Base-by-base conservation (phyloP, 1,140 invertebrate genomes). In the Lasioglossum baleicum region DNA sequence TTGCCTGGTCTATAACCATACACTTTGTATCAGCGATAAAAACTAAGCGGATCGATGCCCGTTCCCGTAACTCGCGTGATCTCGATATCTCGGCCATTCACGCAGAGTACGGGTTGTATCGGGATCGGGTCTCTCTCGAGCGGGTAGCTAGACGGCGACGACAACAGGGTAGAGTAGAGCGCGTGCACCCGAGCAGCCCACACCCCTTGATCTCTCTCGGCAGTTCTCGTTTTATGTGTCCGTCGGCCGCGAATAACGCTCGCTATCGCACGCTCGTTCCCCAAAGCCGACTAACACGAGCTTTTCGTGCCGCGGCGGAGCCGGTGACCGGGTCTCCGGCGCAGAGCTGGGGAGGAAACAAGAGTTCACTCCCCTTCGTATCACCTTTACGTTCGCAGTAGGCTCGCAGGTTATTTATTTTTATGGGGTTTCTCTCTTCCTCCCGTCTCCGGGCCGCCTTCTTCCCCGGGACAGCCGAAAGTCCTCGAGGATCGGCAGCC, bases 321-420 rank as follows among this genome's bases (percentile, higher is more conserved):
- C 7, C 60, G 42, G 15, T 17, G 69, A 56, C 53, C n/a, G 35
- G 35, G 44, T 44, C 72, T 8, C 26, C 11, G 71, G 26, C 4
- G 15, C n/a, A 2, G 20, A n/a, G 2, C 17, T 15, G 2, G 20
- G 2, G 2, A 42, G 3, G 10, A 66, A 53, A 74, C 20, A 15
- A 53, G 20, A 66, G 77, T 48, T 48, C 44, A 13, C 44, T 48
- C 44, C 44, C 44, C 44, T 13, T 48, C 87, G 87, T 87, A 90
- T 90, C 88, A 89, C 88, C 88, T 89, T 89, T 85, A 88, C 83
- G 83, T 75, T 79, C 75, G 15, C 51, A 26, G 83, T 81, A 84
- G 82, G 75, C 81, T 83, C 77, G 87, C 87, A 84, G 88, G 90
- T 91, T 91, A 91, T 92, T 91, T 90, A 92, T 93, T 92, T 93